These are phyloP conservation scores for Charadrius vociferus DNA, from an alignment of 2,113 vertebrate species.

Conservation along the genomic window DNA sequence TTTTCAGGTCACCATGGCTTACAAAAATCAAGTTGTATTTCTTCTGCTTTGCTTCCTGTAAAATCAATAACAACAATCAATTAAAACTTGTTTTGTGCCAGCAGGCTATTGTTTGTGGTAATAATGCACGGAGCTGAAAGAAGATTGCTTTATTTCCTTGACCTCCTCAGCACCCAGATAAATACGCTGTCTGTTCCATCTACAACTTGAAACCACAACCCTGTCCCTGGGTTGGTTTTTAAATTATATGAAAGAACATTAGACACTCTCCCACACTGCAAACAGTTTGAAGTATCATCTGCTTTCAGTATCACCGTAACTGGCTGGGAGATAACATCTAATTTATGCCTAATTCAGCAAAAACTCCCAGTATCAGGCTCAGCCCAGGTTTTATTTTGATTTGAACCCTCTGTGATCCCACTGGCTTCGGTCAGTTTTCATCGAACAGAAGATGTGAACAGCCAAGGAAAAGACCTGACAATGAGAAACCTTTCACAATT, in stretches of 20 bases:
- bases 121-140: neutral
- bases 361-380: conserved; percentile 11
- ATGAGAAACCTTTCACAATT: neutral
- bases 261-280: neutral
- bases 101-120: conserved; percentile 25
- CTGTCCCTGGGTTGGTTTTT: neutral
- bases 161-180: neutral
- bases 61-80: conserved; percentile 43
- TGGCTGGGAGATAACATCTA: conserved; percentile 46
- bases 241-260: conserved; percentile 11
- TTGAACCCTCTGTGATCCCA: neutral
- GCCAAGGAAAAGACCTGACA: neutral
- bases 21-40: conserved; percentile 27
- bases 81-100: conserved; percentile 18
- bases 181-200: neutral
- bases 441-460: neutral
- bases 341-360: conserved; percentile 48
- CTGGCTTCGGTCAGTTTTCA: neutral
- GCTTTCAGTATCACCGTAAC: conserved; percentile 24
- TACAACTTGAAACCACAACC: neutral
- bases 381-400: neutral
- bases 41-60: conserved; percentile 42
- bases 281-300: conserved; percentile 42
- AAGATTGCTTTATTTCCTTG: neutral
- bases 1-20: conserved; percentile 50